Conservation (phyloP, 1,140 invertebrate genomes). For the Dendroctonus valens region DNA sequence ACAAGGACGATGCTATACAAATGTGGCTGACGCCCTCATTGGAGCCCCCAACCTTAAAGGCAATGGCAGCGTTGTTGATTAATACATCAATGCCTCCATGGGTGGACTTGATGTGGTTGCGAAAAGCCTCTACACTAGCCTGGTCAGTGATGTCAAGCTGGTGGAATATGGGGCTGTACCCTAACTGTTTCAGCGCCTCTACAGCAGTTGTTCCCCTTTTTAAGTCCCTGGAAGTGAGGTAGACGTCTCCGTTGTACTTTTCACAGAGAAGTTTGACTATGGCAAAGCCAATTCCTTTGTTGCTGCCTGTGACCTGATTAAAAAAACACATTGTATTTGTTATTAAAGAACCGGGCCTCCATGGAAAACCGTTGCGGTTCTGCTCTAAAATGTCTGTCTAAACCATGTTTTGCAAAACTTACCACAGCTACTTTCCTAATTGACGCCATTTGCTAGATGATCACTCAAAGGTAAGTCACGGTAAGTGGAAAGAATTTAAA, state of each 20-base stretch:
- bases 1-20: conserved; percentile 2
- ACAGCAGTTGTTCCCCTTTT: conserved; percentile 57
- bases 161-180: conserved; percentile 59
- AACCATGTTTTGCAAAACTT: too few relatives aligned
- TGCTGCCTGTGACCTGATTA: conserved; percentile 65
- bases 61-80: conserved; percentile 75
- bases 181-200: conserved; percentile 54
- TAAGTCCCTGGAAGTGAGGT: conserved; percentile 60
- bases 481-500: too few relatives aligned
- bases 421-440: too few relatives aligned
- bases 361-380: too few relatives aligned
- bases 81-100: conserved; percentile 77
- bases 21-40: too few relatives aligned
- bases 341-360: too few relatives aligned
- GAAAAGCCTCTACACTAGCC: conserved; percentile 56
- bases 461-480: too few relatives aligned
- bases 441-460: too few relatives aligned
- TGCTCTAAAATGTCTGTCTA: too few relatives aligned
- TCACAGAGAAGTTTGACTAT: conserved; percentile 65
- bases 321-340: neutral
- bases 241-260: conserved; percentile 59
- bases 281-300: conserved; percentile 73
- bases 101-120: conserved; percentile 58
- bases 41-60: conserved; percentile 29
- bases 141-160: conserved; percentile 62